Conservation (phyloP, 2,888 invertebrate genomes). For the Eristalinus aeneus region DNA sequence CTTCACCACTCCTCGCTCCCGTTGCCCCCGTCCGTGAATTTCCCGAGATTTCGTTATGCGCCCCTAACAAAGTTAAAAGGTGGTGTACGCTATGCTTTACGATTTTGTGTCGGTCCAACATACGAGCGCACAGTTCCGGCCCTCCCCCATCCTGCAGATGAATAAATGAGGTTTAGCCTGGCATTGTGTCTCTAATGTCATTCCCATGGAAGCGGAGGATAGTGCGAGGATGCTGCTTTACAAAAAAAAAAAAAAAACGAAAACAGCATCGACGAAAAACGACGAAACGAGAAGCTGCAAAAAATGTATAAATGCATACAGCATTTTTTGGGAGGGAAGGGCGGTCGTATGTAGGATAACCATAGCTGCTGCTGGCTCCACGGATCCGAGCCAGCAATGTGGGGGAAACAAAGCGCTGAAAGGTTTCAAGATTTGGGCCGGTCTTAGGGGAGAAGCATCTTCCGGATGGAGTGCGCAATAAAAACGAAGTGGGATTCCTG, state of each 20-base stretch:
- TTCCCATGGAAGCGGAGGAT: constrained; percentile 44
- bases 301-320: constrained; percentile 26
- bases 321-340: constrained; percentile 2
- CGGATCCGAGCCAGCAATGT: not conserved
- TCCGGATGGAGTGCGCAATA: constrained; percentile 48
- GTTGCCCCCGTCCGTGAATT: constrained; percentile 25
- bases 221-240: constrained; percentile 10
- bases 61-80: constrained; percentile 49
- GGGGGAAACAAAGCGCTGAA: not conserved
- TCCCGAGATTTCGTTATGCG: constrained; percentile 58
- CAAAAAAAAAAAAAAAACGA: constrained; percentile 18
- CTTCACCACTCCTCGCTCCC: constrained; percentile 21
- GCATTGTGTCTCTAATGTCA: constrained; percentile 57
- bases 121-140: not conserved
- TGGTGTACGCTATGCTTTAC: constrained; percentile 41
- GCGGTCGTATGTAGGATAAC: not conserved
- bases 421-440: not conserved
- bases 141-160: constrained; percentile 16
- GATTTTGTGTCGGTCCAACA: constrained; percentile 25
- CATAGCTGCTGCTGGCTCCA: not conserved
- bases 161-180: constrained; percentile 64
- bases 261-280: not conserved
- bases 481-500: constrained; percentile 46
- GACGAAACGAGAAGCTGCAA: not conserved
- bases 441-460: constrained; percentile 20